Evolutionary conservation across 1,140 invertebrate species (phyloP).

Genomic region (Wasmannia auropunctata): DNA sequence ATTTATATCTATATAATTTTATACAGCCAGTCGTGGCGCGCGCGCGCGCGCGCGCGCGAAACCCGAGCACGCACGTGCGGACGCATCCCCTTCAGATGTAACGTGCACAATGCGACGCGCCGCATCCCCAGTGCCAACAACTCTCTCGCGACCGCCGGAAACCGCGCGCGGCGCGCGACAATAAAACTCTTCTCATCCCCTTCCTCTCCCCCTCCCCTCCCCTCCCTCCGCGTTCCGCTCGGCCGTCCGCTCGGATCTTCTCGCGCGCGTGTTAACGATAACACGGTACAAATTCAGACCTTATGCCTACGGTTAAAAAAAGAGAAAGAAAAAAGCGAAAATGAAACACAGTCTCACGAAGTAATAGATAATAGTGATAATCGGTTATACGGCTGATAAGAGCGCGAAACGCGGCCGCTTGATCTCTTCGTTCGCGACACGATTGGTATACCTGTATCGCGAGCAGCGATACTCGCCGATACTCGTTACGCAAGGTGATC

Average conservation of each 20-base stretch:
- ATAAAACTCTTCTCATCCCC: background rate
- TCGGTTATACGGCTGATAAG: constrained; percentile 42
- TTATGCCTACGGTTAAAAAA: constrained; percentile 77
- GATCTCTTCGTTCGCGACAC: constrained; percentile 3
- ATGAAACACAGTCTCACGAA: constrained; percentile 55
- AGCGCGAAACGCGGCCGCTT: constrained; percentile 12
- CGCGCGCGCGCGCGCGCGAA: constrained; percentile 53
- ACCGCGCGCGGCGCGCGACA: background rate
- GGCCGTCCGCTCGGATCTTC: constrained; percentile 6
- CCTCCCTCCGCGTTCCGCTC: background rate
- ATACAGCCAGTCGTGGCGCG: constrained; percentile 66
- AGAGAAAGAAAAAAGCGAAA: no score
- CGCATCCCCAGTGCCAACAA: background rate
- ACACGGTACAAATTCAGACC: constrained; percentile 85
- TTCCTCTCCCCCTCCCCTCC: background rate
- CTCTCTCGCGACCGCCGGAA: background rate
- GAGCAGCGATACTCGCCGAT: background rate
- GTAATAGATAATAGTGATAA: constrained; percentile 59
- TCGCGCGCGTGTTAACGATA: constrained; percentile 64
- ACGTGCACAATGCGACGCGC: no score
- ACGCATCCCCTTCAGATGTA: background rate
- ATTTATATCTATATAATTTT: constrained; percentile 74
- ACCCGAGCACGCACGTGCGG: constrained; percentile 4
- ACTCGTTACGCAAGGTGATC: constrained; percentile 10
- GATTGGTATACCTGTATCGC: background rate